Base-by-base conservation (phyloP, 1,140 invertebrate genomes). In the Antheraea mylitta region DNA sequence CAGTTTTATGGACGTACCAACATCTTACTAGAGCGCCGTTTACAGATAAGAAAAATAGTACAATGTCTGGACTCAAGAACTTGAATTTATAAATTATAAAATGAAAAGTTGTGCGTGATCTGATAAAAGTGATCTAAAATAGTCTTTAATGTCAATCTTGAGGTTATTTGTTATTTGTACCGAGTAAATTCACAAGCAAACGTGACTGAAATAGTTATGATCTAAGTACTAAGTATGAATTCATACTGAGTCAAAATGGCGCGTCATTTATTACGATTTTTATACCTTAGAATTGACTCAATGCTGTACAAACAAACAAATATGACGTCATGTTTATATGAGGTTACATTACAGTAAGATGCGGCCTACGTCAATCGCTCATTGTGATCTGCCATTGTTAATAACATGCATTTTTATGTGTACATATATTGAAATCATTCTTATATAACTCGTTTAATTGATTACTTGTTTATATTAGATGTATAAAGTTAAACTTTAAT, bases 201-300 rank as follows among this genome's bases (percentile, higher is more conserved):
- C 45, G 16, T 53, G 45, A 53, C 45, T 53, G 45, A 53, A 53
- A 53, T 53, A 53, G 45, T 53, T 53, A 53, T 53, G 10, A 53
- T 53, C 45, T 53, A 53, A 53, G 45, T 53, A 53, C 45, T 53
- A 53, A 53, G 45, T 53, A 53, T 53, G 45, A 53, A 53, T 53
- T 53, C 45, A 53, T 53, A 9, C 13, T 53, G 45, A 53, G 16
- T 53, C 45, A 53, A 9, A 53, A 53, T 53, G 16, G 45, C 45
- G 45, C 45, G 45, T 53, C 45, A 53, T 13, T 53, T 53, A 53
- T 53, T 53, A 53, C 45, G 45, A 53, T 42, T 53, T 53, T 53
- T 53, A 53, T 53, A 53, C 45, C 45, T 53, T 53, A 53, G 45
- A 16, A 53, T n/a, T 53, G 45, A 53, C 45, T 53, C 11, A 53